Evolutionary conservation across 2,797 vertebrate genomes (phyloP).

Genomic region (Propithecus perrieri): DNA sequence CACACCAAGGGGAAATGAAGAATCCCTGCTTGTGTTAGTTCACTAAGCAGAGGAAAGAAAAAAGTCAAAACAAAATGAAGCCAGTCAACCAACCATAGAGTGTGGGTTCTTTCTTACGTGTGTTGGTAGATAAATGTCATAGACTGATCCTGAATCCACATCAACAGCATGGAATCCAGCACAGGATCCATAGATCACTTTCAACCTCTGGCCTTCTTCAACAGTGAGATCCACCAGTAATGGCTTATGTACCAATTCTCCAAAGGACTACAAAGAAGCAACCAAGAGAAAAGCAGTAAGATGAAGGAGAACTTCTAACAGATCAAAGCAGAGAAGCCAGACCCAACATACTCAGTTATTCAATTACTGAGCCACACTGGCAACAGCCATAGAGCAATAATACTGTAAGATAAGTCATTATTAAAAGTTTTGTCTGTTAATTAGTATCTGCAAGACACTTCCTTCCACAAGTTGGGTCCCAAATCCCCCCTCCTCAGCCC

Average conservation of each 20-base stretch:
- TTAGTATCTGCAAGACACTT: background rate
- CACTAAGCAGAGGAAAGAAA: constrained; percentile 59
- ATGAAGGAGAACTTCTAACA: background rate
- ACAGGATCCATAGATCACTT: constrained; percentile 94
- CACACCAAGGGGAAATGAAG: background rate
- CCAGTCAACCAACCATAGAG: constrained; percentile 76
- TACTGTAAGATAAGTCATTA: background rate
- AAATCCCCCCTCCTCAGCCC: background rate
- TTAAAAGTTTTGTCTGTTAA: background rate
- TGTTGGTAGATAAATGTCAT: constrained; percentile 95
- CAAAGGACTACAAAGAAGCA: constrained; percentile 89
- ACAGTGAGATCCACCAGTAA: constrained; percentile 93
- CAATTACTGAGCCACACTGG: background rate
- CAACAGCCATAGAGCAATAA: background rate
- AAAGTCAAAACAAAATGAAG: constrained; percentile 68
- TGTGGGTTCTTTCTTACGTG: constrained; percentile 88
- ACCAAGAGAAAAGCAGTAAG: constrained; percentile 14
- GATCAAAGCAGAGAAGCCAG: background rate
- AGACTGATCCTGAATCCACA: constrained; percentile 94
- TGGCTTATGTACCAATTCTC: constrained; percentile 93
- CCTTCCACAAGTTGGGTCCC: background rate
- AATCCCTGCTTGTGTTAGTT: constrained; percentile 58
- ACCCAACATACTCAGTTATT: background rate
- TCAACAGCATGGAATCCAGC: constrained; percentile 94
- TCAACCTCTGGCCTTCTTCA: constrained; percentile 94